Conservation (phyloP, 1,140 invertebrate species). For the Acromyrmex charruanus region DNA sequence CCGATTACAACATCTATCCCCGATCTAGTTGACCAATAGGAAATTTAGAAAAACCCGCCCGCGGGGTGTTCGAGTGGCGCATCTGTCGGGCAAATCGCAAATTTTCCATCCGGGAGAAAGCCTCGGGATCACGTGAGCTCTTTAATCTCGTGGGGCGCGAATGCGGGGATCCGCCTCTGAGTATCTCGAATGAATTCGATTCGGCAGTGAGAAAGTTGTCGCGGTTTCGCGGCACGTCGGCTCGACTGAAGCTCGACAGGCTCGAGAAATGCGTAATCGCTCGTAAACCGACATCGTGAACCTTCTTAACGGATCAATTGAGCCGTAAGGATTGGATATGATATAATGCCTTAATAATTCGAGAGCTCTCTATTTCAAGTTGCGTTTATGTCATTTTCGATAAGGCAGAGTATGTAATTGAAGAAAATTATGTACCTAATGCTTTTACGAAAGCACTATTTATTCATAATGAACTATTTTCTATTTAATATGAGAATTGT, state of each 20-base stretch:
- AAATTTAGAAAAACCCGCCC: constrained; percentile 71
- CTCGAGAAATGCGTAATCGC: constrained; percentile 66
- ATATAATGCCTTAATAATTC: constrained; percentile 42
- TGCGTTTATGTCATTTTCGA: constrained; percentile 20
- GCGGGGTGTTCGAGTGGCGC: constrained; percentile 44
- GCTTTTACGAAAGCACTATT: neutral
- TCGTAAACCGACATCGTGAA: constrained; percentile 66
- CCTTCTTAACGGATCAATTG: constrained; percentile 38
- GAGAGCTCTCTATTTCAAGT: constrained; percentile 2
- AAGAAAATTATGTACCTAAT: neutral
- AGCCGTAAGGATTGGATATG: constrained; percentile 53
- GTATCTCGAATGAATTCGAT: constrained; percentile 53
- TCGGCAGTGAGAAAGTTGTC: constrained; percentile 45
- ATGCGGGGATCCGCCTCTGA: neutral
- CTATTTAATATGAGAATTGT: neutral
- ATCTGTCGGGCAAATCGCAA: constrained; percentile 65
- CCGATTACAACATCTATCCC: constrained; percentile 84
- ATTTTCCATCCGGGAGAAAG: constrained; percentile 4
- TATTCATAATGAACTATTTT: neutral
- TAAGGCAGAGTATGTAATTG: neutral
- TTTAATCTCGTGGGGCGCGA: neutral
- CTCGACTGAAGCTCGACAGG: constrained; percentile 13
- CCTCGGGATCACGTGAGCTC: no score
- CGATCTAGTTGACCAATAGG: constrained; percentile 74
- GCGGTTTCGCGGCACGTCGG: constrained; percentile 58